These are phyloP conservation scores for Thripadectes ignobilis DNA, from an alignment of 2,797 vertebrate species.

Conservation along the genomic window DNA sequence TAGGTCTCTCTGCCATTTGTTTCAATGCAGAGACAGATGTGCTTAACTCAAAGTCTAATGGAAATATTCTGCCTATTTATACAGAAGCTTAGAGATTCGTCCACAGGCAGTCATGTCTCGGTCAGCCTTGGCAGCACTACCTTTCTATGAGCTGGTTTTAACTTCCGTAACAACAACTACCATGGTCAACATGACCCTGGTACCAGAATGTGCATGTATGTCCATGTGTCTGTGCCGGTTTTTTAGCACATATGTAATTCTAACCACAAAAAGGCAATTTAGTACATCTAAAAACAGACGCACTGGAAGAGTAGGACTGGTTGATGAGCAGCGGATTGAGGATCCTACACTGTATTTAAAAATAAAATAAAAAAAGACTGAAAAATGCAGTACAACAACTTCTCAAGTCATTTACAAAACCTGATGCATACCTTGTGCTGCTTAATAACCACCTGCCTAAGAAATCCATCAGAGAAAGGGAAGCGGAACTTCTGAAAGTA, in stretches of 20 bases:
- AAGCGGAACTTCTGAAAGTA: neutral
- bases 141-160: neutral
- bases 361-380: neutral
- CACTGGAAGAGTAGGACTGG: neutral
- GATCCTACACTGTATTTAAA: neutral
- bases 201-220: rapidly evolving
- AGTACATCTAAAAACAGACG: neutral
- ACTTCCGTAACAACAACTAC: neutral
- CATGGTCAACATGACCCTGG: neutral
- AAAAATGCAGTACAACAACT: neutral
- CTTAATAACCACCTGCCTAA: neutral
- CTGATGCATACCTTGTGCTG: neutral
- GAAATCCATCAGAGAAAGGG: neutral
- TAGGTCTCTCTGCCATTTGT: neutral
- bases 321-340: neutral
- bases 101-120: neutral
- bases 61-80: neutral
- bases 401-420: neutral
- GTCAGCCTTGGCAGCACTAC: neutral
- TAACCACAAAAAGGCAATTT: neutral
- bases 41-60: neutral
- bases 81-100: neutral
- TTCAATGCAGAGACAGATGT: neutral
- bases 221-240: neutral
- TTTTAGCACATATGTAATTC: neutral